Evolutionary conservation across 2,113 vertebrate genomes (phyloP), one percentile per base, ranked within the genome.

Genomic region (Sapajus apella): DNA sequence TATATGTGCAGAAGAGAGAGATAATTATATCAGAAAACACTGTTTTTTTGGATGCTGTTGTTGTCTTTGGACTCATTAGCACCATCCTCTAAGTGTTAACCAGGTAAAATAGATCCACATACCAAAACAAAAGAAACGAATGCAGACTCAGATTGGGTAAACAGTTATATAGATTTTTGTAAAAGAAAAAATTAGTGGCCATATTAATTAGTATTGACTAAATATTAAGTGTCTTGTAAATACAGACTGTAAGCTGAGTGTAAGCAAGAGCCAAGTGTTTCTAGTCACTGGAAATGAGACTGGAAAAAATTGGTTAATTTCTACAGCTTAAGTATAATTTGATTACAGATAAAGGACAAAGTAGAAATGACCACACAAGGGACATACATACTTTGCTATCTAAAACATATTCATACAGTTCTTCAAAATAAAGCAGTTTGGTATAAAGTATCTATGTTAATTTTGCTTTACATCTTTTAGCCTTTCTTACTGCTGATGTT

Each of bases 1-100:
- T 77, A 52, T n/a, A 66, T 27, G 11, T 77, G 45, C 56, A 94
- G 70, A 92, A 92, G 8, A 84, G 30, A 95, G 56, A 92, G 43
- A 79, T 81, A 93, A 97, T 95, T 96, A 84, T 81, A 94, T 83
- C 27, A 91, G 35, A 94, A 93, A 94, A 81, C 32, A 85, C n/a
- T 47, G 91, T 66, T 76, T 52, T 72, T 97, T 97, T 93, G 96
- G 79, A 96, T 96, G 87, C 45, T 61, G 17, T 18, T 72, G 80
- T 92, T 83, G 61, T 58, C 40, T 55, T 96, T 87, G 56, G 80
- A 96, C 66, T 97, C 87, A 90, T 96, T 97, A 96, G 27, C 81
- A 95, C 56, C 45, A 90, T 20, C 35, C 68, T 96, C 50, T 82
- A 94, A 90, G 87, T 95, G 90, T 96, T 92, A 96, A 77, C 80